These are phyloP conservation scores for Paedocypris micromegethes DNA, from an alignment of 2,797 vertebrate genomes.

Conservation along the genomic window DNA sequence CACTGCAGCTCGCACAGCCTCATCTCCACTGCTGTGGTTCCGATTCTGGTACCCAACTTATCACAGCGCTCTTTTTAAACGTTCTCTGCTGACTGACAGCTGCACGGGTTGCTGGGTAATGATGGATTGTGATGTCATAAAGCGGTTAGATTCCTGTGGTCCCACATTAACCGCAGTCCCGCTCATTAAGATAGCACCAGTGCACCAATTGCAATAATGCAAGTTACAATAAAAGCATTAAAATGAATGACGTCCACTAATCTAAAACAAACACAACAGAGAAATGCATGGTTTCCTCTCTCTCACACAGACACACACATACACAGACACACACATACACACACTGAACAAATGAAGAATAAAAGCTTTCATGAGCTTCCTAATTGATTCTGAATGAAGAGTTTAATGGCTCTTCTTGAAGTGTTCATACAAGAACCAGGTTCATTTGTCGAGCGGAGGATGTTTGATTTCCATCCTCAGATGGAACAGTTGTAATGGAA, in stretches of 20 bases:
- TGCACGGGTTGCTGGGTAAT: constrained; percentile 50
- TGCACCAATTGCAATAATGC: constrained; percentile 38
- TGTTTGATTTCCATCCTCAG: background rate
- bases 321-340: constrained; percentile 19
- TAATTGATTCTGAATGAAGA: constrained; percentile 43
- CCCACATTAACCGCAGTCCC: constrained; percentile 23
- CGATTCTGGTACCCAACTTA: constrained; percentile 5
- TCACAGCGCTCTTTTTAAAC: constrained; percentile 71
- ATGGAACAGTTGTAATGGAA: background rate
- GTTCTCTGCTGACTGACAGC: constrained; percentile 61
- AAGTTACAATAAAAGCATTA: constrained; percentile 51
- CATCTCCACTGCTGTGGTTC: constrained; percentile 63
- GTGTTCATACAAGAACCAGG: constrained; percentile 14
- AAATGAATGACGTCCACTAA: constrained; percentile 40
- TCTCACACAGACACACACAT: constrained; percentile 19
- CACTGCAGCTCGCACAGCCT: constrained; percentile 74
- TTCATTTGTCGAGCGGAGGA: constrained; percentile 6
- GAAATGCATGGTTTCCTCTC: constrained; percentile 39
- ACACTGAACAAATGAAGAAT: constrained; percentile 33
- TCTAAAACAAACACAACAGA: constrained; percentile 54
- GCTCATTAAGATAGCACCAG: constrained; percentile 43
- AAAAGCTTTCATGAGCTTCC: constrained; percentile 42
- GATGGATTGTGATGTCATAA: constrained; percentile 55
- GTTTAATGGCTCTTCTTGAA: constrained; percentile 30
- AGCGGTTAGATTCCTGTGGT: constrained; percentile 33